A percentile compares a stretch with the other conserved stretches of the same genome.
phyloP scores from a whole-genome alignment of 2,888 invertebrate species.

The Gibbula magus region DNA sequence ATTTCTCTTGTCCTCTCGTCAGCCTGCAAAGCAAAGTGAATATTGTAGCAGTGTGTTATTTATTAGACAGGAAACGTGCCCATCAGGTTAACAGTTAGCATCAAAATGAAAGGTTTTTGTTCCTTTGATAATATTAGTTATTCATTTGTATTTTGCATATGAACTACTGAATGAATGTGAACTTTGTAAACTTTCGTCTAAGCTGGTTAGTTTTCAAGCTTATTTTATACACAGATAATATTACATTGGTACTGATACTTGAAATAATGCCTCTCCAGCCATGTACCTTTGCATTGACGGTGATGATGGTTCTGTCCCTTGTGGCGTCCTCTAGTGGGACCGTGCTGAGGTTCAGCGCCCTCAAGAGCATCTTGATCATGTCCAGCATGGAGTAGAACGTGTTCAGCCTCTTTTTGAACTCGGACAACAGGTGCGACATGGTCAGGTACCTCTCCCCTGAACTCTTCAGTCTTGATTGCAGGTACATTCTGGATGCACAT shows the following conservation, averaged over 20 bases:
- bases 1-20: conserved; percentile 36
- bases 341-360: not conserved
- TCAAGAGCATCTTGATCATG: conserved; percentile 9
- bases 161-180: too few relatives aligned
- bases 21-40: conserved; percentile 25
- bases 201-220: too few relatives aligned
- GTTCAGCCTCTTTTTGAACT: conserved; percentile 37
- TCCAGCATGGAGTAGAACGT: conserved; percentile 35
- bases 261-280: not conserved
- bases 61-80: too few relatives aligned
- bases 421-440: conserved; percentile 38
- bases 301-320: not conserved
- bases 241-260: too few relatives aligned
- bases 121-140: too few relatives aligned
- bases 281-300: conserved; percentile 25
- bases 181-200: too few relatives aligned
- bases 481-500: conserved; percentile 35
- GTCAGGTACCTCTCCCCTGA: conserved; percentile 30
- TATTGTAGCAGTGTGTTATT: too few relatives aligned
- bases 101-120: too few relatives aligned
- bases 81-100: too few relatives aligned
- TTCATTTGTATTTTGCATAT: too few relatives aligned
- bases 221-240: too few relatives aligned
- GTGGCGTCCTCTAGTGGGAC: not conserved
- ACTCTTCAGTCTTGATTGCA: conserved; percentile 33